Conservation (phyloP, 2,888 invertebrate species). For the Argyra leucocephala region DNA sequence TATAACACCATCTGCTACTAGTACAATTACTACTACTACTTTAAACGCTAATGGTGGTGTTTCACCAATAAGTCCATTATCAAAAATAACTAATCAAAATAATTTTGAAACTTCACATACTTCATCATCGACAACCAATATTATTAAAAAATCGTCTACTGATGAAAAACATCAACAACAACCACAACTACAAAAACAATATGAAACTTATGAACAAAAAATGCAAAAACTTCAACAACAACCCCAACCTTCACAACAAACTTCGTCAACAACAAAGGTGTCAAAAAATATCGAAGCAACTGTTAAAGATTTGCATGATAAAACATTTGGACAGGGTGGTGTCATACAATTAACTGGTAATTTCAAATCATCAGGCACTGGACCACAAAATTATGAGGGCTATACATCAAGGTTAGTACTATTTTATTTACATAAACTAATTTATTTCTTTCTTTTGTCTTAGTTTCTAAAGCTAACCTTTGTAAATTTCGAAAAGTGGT, state of each 20-base stretch:
- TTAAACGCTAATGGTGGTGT: constrained; percentile 9
- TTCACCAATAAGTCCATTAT: constrained; percentile 21
- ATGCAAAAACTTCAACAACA: neutral
- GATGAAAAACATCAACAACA: no score
- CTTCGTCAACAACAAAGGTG: constrained; percentile 25
- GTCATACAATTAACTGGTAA: constrained; percentile 35
- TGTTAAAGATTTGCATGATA: constrained; percentile 43
- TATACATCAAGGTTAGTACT: constrained; percentile 56
- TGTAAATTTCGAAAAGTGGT: no score
- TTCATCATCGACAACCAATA: neutral
- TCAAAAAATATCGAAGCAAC: constrained; percentile 39
- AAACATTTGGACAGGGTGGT: constrained; percentile 42
- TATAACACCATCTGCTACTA: constrained; percentile 22
- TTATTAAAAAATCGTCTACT: constrained; percentile 3
- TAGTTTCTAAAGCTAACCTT: no score
- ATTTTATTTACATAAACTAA: no score
- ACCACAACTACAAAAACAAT: neutral
- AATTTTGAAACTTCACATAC: constrained; percentile 5
- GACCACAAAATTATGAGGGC: constrained; percentile 50
- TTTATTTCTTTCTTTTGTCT: no score
- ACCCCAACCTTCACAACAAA: constrained; percentile 20
- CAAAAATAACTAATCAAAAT: constrained; percentile 8
- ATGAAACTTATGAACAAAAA: neutral
- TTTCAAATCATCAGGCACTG: constrained; percentile 31
- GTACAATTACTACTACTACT: constrained; percentile 24